These are phyloP conservation scores for Temnopleurus reevesii DNA, from an alignment of 53 echinoderm and acorn worm species.

Conservation along the genomic window DNA sequence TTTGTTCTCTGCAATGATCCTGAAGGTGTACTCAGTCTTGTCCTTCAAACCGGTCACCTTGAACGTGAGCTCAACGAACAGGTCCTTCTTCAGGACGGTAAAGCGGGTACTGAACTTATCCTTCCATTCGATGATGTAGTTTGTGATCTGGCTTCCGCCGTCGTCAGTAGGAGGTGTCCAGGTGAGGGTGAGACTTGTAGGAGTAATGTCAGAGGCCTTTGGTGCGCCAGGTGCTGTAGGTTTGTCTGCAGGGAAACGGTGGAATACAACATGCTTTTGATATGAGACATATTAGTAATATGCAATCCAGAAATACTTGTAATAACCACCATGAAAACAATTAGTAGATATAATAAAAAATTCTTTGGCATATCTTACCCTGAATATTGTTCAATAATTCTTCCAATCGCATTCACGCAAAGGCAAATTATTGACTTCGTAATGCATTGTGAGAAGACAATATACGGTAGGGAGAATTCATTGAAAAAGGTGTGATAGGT, in stretches of 20 bases:
- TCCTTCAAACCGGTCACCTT: constrained; percentile 81
- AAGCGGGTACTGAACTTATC: constrained; percentile 83
- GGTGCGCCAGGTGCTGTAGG: constrained; percentile 85
- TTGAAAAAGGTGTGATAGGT: too few species aligned
- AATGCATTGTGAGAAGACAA: too few species aligned
- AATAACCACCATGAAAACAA: too few species aligned
- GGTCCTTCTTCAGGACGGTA: constrained; percentile 69
- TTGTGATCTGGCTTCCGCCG: constrained; percentile 78
- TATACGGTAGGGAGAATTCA: too few species aligned
- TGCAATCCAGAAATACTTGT: too few species aligned
- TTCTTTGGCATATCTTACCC: too few species aligned
- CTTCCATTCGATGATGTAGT: constrained; percentile 80
- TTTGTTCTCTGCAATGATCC: constrained; percentile 90
- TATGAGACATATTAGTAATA: too few species aligned
- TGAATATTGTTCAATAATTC: too few species aligned
- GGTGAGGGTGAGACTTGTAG: constrained; percentile 72
- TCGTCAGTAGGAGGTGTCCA: constrained; percentile 80
- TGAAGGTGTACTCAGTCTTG: constrained; percentile 84
- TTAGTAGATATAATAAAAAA: too few species aligned
- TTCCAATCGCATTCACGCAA: too few species aligned
- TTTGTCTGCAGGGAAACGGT: constrained; percentile 45
- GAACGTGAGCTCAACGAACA: constrained; percentile 71
- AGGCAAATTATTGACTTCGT: too few species aligned
- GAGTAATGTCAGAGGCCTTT: constrained; percentile 67
- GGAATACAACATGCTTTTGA: too few species aligned